A percentile compares a stretch with the other conserved stretches of the same genome.
These are phyloP conservation scores for Hyposmocoma kahamanoa DNA, from an alignment of 1,140 invertebrate species.

Conservation along the genomic window DNA sequence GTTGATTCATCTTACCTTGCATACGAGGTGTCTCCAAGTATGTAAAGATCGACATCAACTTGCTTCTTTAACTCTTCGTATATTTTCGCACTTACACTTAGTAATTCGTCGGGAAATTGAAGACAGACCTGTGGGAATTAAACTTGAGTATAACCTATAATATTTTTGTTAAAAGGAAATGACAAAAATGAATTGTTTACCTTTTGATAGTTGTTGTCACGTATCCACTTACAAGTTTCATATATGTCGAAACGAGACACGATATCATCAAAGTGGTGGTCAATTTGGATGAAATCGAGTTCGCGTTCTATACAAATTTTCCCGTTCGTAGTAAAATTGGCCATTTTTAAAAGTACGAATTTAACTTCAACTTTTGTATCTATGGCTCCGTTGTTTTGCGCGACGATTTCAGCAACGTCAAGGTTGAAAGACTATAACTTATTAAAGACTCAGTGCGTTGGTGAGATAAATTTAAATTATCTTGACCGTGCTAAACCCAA, in stretches of 20 bases:
- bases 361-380: no score
- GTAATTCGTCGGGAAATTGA: constrained; percentile 91
- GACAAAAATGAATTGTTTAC: constrained; percentile 72
- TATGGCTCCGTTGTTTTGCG: no score
- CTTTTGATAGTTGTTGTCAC: constrained; percentile 76
- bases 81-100: constrained; percentile 82
- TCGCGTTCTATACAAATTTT: constrained; percentile 57
- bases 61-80: constrained; percentile 77
- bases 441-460: no score
- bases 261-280: constrained; percentile 31
- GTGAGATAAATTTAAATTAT: no score
- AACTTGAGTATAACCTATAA: neutral
- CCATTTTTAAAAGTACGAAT: no score
- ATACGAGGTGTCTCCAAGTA: constrained; percentile 95
- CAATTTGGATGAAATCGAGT: constrained; percentile 20
- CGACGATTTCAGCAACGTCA: no score
- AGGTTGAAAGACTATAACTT: no score
- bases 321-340: constrained; percentile 54
- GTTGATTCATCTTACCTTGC: constrained; percentile 78
- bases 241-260: constrained; percentile 35
- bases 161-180: constrained; percentile 9
- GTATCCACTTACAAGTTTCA: constrained; percentile 78
- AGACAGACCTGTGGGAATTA: constrained; percentile 81
- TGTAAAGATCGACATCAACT: constrained; percentile 79
- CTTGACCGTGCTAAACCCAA: no score